Conservation (phyloP, 1,140 invertebrate species). For the Brevipalpus yothersi region DNA sequence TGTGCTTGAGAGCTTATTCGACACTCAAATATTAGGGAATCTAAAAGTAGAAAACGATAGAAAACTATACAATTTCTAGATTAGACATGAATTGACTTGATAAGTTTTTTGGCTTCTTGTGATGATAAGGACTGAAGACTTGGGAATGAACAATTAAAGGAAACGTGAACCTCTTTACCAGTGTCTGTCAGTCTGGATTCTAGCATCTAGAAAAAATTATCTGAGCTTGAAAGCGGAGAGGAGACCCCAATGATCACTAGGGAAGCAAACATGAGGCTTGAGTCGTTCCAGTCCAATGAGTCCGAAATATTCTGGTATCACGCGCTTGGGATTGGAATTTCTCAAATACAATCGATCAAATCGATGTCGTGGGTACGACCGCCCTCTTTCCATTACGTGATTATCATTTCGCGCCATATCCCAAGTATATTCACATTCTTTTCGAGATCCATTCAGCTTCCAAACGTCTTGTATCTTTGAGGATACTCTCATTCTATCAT, state of each 20-base stretch:
- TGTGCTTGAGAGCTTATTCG: too few species aligned
- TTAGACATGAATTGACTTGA: too few species aligned
- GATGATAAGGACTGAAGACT: too few species aligned
- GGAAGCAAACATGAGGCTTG: slow-evolving; percentile 25
- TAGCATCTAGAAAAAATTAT: too few species aligned
- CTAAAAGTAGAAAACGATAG: too few species aligned
- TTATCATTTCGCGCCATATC: slow-evolving; percentile 29
- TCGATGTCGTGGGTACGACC: slow-evolving; percentile 16
- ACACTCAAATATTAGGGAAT: too few species aligned
- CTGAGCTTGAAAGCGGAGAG: slow-evolving; percentile 9
- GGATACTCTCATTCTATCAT: slow-evolving; percentile 18
- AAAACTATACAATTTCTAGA: too few species aligned
- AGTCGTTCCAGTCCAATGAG: slow-evolving; percentile 30
- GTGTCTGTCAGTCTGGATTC: too few species aligned
- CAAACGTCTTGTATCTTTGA: slow-evolving; percentile 26
- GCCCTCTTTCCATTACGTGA: neutral
- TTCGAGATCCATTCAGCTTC: slow-evolving; percentile 26
- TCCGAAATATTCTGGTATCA: slow-evolving; percentile 29
- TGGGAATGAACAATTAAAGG: too few species aligned
- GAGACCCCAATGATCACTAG: slow-evolving; percentile 37
- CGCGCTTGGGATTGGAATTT: slow-evolving; percentile 12
- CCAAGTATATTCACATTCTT: slow-evolving; percentile 31
- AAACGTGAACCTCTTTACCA: too few species aligned
- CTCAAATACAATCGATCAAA: slow-evolving; percentile 32
- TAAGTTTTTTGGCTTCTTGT: too few species aligned